These are phyloP conservation scores for Ametastegia equiseti DNA, from an alignment of 2,888 invertebrate species.

Conservation along the genomic window DNA sequence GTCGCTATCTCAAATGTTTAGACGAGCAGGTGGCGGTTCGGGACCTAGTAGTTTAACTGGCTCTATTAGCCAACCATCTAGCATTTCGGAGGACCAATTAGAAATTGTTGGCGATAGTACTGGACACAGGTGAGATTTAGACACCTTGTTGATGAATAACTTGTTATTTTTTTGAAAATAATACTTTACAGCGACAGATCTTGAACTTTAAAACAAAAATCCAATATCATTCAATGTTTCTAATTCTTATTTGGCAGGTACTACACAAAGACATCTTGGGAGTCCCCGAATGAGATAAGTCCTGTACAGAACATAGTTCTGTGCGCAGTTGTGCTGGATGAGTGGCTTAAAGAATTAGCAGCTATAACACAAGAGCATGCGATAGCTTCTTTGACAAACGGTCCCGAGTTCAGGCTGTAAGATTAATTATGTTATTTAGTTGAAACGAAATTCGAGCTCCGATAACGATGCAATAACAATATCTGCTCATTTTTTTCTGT, in stretches of 20 bases:
- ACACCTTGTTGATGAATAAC: too few relatives aligned
- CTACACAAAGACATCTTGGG: constrained; percentile 67
- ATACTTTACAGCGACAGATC: too few relatives aligned
- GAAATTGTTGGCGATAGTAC: constrained; percentile 63
- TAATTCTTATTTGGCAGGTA: constrained; percentile 57
- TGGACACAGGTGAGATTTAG: constrained; percentile 61
- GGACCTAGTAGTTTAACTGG: constrained; percentile 69
- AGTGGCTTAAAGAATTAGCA: constrained; percentile 97
- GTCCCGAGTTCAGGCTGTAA: constrained; percentile 59
- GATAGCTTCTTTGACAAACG: constrained; percentile 79
- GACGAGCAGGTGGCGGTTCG: constrained; percentile 78
- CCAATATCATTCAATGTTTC: too few relatives aligned
- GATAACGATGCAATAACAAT: constrained; percentile 31
- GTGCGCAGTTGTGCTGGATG: constrained; percentile 93
- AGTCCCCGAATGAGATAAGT: constrained; percentile 68
- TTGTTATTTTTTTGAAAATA: too few relatives aligned
- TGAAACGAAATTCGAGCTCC: constrained; percentile 3
- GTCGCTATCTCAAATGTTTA: constrained; percentile 87
- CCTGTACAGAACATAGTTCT: constrained; percentile 82
- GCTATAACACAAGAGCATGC: constrained; percentile 97
- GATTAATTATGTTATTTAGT: neutral
- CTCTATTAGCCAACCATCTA: constrained; percentile 60
- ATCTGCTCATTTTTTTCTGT: constrained; percentile 21
- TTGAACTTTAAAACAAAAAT: too few relatives aligned
- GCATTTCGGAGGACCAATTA: constrained; percentile 66